Conservation (phyloP, 2,888 invertebrate species). For the Ormyrus thymus region DNA sequence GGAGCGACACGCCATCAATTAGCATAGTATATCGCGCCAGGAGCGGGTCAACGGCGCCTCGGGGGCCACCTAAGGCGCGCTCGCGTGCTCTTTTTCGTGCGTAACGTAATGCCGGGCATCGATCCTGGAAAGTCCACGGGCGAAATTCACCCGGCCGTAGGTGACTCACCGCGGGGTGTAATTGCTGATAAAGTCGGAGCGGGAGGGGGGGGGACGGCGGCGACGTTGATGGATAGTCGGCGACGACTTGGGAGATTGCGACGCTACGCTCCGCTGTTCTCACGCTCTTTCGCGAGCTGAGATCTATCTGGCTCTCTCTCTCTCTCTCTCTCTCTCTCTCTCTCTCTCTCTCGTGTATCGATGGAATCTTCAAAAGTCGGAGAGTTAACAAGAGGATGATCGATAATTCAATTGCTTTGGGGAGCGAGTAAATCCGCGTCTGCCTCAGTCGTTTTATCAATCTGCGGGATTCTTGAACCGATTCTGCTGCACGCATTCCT, state of each 20-base stretch:
- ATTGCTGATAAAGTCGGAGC: constrained; percentile 48
- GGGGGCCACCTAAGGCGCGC: not conserved
- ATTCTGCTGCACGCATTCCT: too few relatives aligned
- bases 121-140: not conserved
- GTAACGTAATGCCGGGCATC: constrained; percentile 8
- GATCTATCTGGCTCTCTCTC: too few relatives aligned
- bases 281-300: too few relatives aligned
- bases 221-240: constrained; percentile 47
- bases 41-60: not conserved
- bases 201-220: not conserved
- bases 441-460: too few relatives aligned
- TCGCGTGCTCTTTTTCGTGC: not conserved
- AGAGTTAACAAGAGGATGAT: too few relatives aligned
- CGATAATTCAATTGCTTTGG: too few relatives aligned
- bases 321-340: too few relatives aligned
- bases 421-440: too few relatives aligned
- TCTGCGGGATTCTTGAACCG: too few relatives aligned
- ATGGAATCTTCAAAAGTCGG: too few relatives aligned
- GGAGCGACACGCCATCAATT: not conserved
- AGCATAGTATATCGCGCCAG: not conserved
- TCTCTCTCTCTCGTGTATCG: too few relatives aligned
- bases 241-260: not conserved
- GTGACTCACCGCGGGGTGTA: constrained; percentile 39
- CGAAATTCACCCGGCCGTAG: not conserved
- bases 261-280: not conserved